Evolutionary conservation across 2,797 vertebrate species (phyloP).

Genomic region (Valencia hispanica): DNA sequence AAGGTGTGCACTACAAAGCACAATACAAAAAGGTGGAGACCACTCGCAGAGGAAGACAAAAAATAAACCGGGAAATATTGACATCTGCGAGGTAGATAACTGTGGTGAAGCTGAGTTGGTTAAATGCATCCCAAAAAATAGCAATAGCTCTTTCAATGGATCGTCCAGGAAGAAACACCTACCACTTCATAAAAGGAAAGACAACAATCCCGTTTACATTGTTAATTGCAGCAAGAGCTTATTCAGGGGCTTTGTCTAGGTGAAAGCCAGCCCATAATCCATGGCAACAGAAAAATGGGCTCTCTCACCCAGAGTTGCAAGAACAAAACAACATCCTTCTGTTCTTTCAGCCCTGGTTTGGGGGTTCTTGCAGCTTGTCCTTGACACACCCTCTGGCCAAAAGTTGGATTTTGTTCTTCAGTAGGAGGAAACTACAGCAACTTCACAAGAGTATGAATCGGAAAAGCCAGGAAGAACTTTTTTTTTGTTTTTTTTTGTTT

Average conservation of each 20-base stretch:
- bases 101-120: not conserved
- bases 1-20: not conserved
- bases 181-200: not conserved
- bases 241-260: not conserved
- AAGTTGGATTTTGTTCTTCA: not conserved
- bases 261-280: not conserved
- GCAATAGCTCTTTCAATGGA: too few relatives aligned
- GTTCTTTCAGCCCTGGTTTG: not conserved
- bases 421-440: not conserved
- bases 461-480: not conserved
- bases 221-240: not conserved
- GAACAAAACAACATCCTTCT: not conserved
- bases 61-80: not conserved
- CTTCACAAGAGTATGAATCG: not conserved
- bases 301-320: not conserved
- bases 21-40: not conserved
- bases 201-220: not conserved
- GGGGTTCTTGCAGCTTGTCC: not conserved
- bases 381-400: not conserved
- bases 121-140: too few relatives aligned
- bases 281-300: not conserved
- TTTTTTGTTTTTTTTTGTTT: not conserved
- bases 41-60: not conserved
- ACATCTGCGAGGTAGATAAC: not conserved
- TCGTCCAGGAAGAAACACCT: too few relatives aligned